These are phyloP conservation scores for Schizopygopsis malacanthus DNA, from an alignment of 2,797 vertebrate species.

Conservation along the genomic window DNA sequence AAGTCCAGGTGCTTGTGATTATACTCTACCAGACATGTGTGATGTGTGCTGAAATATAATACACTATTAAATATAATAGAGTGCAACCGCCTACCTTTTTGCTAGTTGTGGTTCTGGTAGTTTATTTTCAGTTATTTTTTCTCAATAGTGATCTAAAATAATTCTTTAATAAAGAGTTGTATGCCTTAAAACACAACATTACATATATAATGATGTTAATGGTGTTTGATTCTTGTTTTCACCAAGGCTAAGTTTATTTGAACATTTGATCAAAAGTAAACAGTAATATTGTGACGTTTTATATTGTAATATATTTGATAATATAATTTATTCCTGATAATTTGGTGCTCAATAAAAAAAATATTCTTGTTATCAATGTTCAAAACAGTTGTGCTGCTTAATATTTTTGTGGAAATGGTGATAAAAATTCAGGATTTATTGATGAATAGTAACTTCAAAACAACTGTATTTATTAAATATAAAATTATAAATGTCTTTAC, in stretches of 20 bases:
- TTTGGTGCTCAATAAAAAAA: neutral
- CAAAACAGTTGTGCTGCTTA: neutral
- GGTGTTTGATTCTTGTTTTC: neutral
- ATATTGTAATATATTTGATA: neutral
- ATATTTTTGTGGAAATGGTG: neutral
- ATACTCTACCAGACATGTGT: neutral
- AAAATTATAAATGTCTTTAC: neutral
- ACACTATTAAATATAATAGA: neutral
- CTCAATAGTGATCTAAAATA: neutral
- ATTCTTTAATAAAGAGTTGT: neutral
- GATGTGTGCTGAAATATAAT: conserved; percentile 13
- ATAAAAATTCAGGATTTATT: neutral
- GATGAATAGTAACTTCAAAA: neutral
- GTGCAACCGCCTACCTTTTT: neutral
- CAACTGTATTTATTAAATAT: neutral
- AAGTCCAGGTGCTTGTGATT: conserved; percentile 7
- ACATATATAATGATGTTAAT: neutral
- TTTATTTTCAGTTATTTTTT: neutral
- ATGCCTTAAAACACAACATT: neutral
- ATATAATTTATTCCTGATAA: neutral
- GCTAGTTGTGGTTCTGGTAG: neutral
- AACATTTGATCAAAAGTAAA: neutral
- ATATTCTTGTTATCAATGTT: neutral
- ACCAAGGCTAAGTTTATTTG: neutral
- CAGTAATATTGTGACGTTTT: neutral